Conservation (phyloP, 2,888 invertebrate species). For the Dicyrtoma fusca region DNA sequence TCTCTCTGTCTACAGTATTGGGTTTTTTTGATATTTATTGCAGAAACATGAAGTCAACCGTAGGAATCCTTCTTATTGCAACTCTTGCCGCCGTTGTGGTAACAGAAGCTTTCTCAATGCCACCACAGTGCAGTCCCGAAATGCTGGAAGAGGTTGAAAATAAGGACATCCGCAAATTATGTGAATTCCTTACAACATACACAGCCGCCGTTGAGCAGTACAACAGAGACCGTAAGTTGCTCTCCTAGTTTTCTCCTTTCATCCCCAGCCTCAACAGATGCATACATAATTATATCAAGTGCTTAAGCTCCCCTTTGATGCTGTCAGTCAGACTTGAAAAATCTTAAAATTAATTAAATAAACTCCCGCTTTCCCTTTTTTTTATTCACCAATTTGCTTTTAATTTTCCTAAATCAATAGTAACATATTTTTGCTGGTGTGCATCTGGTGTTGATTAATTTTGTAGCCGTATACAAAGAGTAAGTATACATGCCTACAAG, state of each 20-base stretch:
- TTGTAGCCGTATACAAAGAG: no score
- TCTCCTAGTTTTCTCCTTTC: not conserved
- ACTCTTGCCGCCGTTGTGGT: conserved; percentile 52
- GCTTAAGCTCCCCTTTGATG: no score
- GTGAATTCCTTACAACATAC: conserved; percentile 69
- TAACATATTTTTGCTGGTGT: no score
- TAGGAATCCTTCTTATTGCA: conserved; percentile 52
- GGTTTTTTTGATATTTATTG: not conserved
- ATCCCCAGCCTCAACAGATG: not conserved
- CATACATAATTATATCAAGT: no score
- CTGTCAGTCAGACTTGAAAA: no score
- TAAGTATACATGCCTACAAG: no score
- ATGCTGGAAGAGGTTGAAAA: conserved; percentile 67
- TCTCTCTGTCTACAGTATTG: no score
- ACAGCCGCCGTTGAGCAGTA: conserved; percentile 66
- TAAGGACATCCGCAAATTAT: conserved; percentile 67
- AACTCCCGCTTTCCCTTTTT: no score
- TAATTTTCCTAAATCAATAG: no score
- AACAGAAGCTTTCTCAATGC: conserved; percentile 57
- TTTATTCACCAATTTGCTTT: no score
- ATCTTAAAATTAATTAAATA: no score
- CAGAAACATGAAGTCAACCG: conserved; percentile 54
- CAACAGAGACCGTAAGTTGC: conserved; percentile 64
- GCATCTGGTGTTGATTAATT: no score
- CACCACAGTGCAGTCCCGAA: conserved; percentile 66